Percentiles rank a stretch among this genome's conserved stretches.
These are phyloP conservation scores for Rousettus madagascariensis DNA, from an alignment of 2,797 vertebrate species.

Conservation along the genomic window DNA sequence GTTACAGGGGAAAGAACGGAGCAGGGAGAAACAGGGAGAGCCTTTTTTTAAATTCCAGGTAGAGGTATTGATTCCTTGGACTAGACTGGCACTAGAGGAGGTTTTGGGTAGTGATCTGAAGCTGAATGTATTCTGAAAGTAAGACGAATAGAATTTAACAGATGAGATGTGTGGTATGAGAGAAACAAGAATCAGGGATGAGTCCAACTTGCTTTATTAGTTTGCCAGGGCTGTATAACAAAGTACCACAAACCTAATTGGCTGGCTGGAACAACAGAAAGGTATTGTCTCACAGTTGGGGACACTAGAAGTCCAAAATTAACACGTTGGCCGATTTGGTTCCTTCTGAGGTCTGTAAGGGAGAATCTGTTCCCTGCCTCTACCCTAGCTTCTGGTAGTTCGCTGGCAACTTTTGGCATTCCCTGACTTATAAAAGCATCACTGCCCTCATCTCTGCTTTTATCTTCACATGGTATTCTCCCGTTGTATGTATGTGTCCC, in stretches of 20 bases:
- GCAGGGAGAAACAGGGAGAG: not conserved
- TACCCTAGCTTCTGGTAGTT: not conserved
- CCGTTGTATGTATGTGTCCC: not conserved
- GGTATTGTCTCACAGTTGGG: no score
- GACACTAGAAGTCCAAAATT: not conserved
- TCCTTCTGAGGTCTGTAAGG: not conserved
- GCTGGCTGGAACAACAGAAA: not conserved
- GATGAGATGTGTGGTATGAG: not conserved
- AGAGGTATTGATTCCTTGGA: not conserved
- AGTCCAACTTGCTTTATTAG: not conserved
- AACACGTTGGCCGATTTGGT: accelerated
- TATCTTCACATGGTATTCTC: not conserved
- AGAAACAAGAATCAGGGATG: not conserved
- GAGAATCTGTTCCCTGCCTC: not conserved
- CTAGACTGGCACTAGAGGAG: not conserved
- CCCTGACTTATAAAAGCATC: not conserved
- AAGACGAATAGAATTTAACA: not conserved
- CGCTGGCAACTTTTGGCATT: not conserved
- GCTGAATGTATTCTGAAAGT: not conserved
- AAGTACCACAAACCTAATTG: not conserved
- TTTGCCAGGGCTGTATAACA: not conserved
- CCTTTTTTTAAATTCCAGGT: not conserved
- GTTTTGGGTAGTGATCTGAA: not conserved
- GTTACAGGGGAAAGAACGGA: not conserved
- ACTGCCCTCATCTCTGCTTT: no score